These are phyloP conservation scores for Plutomurus gul DNA, from an alignment of 1,140 invertebrate species.

Conservation along the genomic window DNA sequence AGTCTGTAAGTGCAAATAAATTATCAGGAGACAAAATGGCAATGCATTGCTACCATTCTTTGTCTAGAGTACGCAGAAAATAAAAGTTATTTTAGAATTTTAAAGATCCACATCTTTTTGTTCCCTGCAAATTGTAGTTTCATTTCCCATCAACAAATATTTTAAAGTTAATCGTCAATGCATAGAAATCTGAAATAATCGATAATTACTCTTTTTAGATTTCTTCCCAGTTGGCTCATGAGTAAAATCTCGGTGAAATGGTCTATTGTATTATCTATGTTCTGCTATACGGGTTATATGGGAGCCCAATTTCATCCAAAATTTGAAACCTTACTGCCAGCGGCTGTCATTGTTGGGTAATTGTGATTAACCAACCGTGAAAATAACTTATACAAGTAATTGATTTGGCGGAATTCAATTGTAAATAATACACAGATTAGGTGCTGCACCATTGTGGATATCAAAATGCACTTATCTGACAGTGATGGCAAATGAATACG, in stretches of 20 bases:
- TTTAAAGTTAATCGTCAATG: no score
- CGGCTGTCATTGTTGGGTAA: conserved; percentile 83
- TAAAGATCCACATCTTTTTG: no score
- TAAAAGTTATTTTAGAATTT: no score
- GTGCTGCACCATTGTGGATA: conserved; percentile 94
- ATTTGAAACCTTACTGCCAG: conserved; percentile 89
- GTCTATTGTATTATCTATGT: conserved; percentile 87
- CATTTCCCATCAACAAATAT: no score
- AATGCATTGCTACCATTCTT: no score
- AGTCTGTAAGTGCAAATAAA: neutral
- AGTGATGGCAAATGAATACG: conserved; percentile 79
- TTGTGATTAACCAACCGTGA: no score
- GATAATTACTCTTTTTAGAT: conserved; percentile 86
- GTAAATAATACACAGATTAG: conserved; percentile 77
- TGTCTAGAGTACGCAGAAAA: no score
- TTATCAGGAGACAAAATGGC: no score
- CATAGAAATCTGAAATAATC: conserved; percentile 56
- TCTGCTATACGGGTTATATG: conserved; percentile 92
- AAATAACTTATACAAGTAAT: no score
- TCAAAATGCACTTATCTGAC: conserved; percentile 95
- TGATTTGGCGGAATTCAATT: neutral
- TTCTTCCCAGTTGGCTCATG: conserved; percentile 87
- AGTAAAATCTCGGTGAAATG: conserved; percentile 90
- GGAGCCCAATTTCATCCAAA: conserved; percentile 87
- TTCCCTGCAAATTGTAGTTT: no score